Conservation (phyloP, 2,888 invertebrate genomes). For the Bursaphelenchus okinawaensis region DNA sequence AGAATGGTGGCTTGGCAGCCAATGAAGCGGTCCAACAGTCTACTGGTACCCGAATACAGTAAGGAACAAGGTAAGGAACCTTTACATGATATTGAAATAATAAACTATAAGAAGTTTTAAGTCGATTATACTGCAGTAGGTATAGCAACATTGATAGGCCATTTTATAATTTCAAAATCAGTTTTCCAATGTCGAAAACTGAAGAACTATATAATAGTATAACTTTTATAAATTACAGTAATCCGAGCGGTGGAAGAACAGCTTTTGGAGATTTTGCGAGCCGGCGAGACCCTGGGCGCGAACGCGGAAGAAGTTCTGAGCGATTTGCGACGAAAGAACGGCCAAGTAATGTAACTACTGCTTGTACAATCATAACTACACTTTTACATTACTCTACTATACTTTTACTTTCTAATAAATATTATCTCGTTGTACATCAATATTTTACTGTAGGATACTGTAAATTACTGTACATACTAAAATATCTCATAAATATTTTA, state of each 20-base stretch:
- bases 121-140: too few relatives aligned
- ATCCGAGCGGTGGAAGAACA: constrained; percentile 51
- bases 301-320: constrained; percentile 50
- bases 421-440: too few relatives aligned
- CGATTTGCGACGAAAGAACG: constrained; percentile 42
- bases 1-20: constrained; percentile 55
- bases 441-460: too few relatives aligned
- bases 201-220: background rate
- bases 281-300: constrained; percentile 53
- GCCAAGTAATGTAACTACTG: background rate
- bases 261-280: constrained; percentile 47
- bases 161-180: background rate
- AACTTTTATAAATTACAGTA: constrained; percentile 36
- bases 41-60: constrained; percentile 20
- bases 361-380: too few relatives aligned
- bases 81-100: constrained; percentile 1
- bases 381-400: too few relatives aligned
- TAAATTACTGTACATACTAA: too few relatives aligned
- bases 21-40: constrained; percentile 48
- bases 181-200: background rate
- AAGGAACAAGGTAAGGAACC: constrained; percentile 39
- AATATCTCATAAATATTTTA: too few relatives aligned
- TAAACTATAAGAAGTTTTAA: too few relatives aligned
- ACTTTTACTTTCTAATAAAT: too few relatives aligned
- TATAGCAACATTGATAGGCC: too few relatives aligned